A percentile compares a stretch with the other conserved stretches of the same genome.
phyloP scores from a whole-genome alignment of 2,888 invertebrate genomes.

The Platynereis dumerilii region DNA sequence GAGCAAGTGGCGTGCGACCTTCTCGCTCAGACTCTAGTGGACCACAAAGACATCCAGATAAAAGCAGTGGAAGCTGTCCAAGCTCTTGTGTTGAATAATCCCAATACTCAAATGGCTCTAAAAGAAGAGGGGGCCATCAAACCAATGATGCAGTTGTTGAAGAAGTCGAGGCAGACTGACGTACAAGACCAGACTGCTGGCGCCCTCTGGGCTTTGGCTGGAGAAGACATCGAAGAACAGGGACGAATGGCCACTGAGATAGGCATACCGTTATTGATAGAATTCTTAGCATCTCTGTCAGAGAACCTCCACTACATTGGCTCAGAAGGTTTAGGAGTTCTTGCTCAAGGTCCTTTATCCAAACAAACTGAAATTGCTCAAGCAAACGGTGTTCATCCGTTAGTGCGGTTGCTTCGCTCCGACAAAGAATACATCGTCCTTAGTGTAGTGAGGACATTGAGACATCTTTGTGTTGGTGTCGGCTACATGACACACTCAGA shows the following conservation, averaged over 20 bases:
- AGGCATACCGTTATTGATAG: conserved; percentile 55
- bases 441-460: conserved; percentile 56
- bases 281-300: conserved; percentile 55
- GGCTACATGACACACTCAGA: conserved; percentile 54
- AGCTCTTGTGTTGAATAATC: conserved; percentile 52
- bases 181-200: conserved; percentile 54
- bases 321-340: conserved; percentile 58
- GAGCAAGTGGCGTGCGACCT: conserved; percentile 51
- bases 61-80: conserved; percentile 58
- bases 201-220: conserved; percentile 60
- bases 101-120: conserved; percentile 50
- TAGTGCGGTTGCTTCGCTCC: conserved; percentile 53
- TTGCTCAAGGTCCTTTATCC: conserved; percentile 57
- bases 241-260: conserved; percentile 56
- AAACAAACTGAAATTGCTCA: conserved; percentile 53
- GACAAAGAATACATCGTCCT: conserved; percentile 58
- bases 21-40: conserved; percentile 45
- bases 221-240: conserved; percentile 51
- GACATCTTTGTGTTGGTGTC: conserved; percentile 57
- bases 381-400: conserved; percentile 54
- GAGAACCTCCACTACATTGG: conserved; percentile 60
- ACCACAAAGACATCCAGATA: conserved; percentile 54
- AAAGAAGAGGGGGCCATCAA: conserved; percentile 48
- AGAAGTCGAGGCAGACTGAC: conserved; percentile 37
- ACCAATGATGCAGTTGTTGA: conserved; percentile 56